Evolutionary conservation across 2,888 invertebrate species (phyloP).

Genomic region (Chesias legatella): DNA sequence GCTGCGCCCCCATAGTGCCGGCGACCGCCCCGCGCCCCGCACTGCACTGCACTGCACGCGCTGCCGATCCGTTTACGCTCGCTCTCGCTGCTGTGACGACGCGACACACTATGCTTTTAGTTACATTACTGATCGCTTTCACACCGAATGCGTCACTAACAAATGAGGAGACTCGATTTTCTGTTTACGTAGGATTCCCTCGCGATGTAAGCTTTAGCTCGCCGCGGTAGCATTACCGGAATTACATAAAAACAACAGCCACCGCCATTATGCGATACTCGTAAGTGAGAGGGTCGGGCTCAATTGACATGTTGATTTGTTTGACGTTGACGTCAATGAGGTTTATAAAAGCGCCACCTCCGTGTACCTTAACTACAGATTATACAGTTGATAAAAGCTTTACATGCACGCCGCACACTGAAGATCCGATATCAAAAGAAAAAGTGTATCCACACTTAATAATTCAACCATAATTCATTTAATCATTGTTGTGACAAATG

Average conservation of each 20-base stretch:
- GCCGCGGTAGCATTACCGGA: slow-evolving; percentile 45
- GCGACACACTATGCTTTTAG: slow-evolving; percentile 46
- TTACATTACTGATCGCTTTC: slow-evolving; percentile 24
- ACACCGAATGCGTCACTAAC: neutral
- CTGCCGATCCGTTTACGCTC: too few relatives aligned
- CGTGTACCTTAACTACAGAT: too few relatives aligned
- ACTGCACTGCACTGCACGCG: slow-evolving; percentile 20
- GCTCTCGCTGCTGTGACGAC: slow-evolving; percentile 5
- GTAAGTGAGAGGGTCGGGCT: too few relatives aligned
- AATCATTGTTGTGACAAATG: too few relatives aligned
- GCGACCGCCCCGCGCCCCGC: slow-evolving; percentile 87
- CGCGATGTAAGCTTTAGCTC: slow-evolving; percentile 31
- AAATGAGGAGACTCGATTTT: slow-evolving; percentile 6
- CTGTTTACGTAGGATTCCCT: slow-evolving; percentile 24
- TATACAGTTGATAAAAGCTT: too few relatives aligned
- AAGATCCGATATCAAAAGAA: too few relatives aligned
- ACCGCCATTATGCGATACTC: slow-evolving; percentile 65
- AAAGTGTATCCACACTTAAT: too few relatives aligned
- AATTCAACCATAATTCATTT: too few relatives aligned
- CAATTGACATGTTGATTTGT: too few relatives aligned
- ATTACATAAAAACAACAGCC: slow-evolving; percentile 56
- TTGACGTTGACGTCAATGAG: too few relatives aligned
- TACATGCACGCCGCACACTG: too few relatives aligned
- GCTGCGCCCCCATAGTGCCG: slow-evolving; percentile 92
- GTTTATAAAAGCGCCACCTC: too few relatives aligned